Evolutionary conservation across 2,797 vertebrate genomes (phyloP), one percentile per base, ranked within the genome.

Genomic region (Orestias chungarensis): DNA sequence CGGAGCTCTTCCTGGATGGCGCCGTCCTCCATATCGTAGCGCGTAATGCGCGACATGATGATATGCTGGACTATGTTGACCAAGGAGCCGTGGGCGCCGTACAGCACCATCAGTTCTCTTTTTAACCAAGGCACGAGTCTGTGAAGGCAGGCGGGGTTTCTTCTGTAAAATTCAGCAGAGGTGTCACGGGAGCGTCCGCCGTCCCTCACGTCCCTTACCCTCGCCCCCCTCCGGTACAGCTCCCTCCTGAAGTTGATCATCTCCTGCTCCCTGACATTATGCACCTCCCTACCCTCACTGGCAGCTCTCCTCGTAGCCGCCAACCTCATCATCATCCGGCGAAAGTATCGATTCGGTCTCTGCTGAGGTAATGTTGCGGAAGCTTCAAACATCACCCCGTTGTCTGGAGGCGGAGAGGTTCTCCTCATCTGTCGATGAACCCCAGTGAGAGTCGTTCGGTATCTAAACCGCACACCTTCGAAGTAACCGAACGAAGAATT

Each of bases 91-190:
- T 96, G 95, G 27, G 93, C 88, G 33, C 97, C 97, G 47, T 97
- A 97, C 0, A 99, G 90, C 55, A 98, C 96, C 0, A 90, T 88
- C 0, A 99, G 94, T 71, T 99, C 98, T 69, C 97, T 91, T 82
- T 96, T 97, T 64, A 99, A 23, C 97, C 97, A 99, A 0, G 97
- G 97, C 31, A 97, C 88, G 75, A 98, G 86, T 71, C 97, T 93
- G 76, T 98, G 97, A 20, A 99, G 93, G 83, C 98, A 98, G 50
- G 97, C 97, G 0, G 97, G 96, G 88, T 99, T 99, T 80, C 89
- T 93, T 67, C 91, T 91, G 68, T 97, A 98, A 82, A 99, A 99
- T 74, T 97, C 95, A 0, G 97, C 96, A 0, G 97, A 96, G 64
- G 95, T 96, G 75, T 99, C 96, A 29, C 97, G 83, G 17, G 93